Evolutionary conservation across 2,797 vertebrate species (phyloP).

Genomic region (Buphagus erythrorhynchus): DNA sequence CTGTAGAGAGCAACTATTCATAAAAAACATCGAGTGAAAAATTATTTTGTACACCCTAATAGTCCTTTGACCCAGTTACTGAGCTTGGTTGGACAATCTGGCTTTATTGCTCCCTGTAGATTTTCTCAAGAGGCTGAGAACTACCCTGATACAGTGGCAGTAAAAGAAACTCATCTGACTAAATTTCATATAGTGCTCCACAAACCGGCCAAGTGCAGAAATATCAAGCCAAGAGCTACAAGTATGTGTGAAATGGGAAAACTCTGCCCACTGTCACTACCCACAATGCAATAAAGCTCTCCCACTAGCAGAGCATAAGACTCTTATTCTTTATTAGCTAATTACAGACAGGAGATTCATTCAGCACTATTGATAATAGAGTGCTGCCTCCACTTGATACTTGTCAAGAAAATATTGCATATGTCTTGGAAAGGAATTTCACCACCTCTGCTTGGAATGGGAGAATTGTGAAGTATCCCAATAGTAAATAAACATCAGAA

Average conservation of each 20-base stretch:
- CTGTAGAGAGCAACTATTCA: not conserved
- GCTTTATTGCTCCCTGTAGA: not conserved
- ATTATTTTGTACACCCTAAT: not conserved
- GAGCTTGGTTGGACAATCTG: not conserved
- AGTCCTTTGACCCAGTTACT: constrained; percentile 4
- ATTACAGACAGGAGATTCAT: constrained; percentile 65
- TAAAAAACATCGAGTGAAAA: not conserved
- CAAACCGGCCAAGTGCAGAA: not conserved
- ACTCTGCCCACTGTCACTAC: constrained; percentile 37
- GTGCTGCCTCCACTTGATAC: constrained; percentile 2
- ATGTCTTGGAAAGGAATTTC: constrained; percentile 41
- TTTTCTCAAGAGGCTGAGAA: not conserved
- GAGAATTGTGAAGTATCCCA: not conserved
- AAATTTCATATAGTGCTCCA: not conserved
- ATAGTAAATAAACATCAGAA: not conserved
- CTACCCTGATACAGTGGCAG: not conserved
- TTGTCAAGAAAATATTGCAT: constrained; percentile 18
- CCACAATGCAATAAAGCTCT: constrained; percentile 63
- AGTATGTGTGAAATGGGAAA: constrained; percentile 37
- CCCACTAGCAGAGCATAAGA: constrained; percentile 4
- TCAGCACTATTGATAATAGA: not conserved
- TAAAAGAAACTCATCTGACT: constrained; percentile 32
- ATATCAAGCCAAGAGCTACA: not conserved
- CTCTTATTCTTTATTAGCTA: constrained; percentile 37
- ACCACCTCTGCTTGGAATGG: not conserved